A percentile compares a stretch with the other conserved stretches of the same genome.
phyloP scores from a whole-genome alignment of 2,113 vertebrate species.

The Otolemur garnettii region DNA sequence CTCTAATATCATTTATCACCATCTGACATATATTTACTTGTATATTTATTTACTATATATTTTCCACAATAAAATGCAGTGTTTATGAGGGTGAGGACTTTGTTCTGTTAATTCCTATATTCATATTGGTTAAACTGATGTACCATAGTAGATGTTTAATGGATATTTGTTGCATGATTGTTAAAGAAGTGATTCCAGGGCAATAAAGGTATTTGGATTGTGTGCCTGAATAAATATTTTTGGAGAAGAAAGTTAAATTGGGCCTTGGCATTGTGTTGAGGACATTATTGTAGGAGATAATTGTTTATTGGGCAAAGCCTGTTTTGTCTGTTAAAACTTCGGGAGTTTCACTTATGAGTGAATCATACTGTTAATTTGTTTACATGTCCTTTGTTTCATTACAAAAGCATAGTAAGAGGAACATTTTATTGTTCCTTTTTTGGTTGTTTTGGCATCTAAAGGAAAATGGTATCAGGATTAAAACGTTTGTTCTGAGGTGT shows the following conservation, averaged over 20 bases:
- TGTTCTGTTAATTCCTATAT: constrained; percentile 24
- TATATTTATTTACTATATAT: not conserved
- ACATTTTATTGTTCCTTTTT: constrained; percentile 47
- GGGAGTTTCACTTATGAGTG: constrained; percentile 67
- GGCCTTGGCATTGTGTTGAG: not conserved
- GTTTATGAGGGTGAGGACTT: constrained; percentile 43
- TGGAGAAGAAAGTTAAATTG: constrained; percentile 24
- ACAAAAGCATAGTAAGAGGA: constrained; percentile 51
- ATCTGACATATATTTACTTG: not conserved
- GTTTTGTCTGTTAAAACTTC: constrained; percentile 44
- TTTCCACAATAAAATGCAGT: constrained; percentile 47
- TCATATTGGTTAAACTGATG: not conserved
- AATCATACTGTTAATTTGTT: constrained; percentile 70
- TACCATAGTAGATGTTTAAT: not conserved
- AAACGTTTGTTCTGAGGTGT: constrained; percentile 3
- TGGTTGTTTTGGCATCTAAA: constrained; percentile 34
- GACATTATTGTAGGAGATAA: constrained; percentile 61
- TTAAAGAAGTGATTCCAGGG: constrained; percentile 3
- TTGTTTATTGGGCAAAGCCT: constrained; percentile 52
- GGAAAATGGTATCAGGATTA: constrained; percentile 35
- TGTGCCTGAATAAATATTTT: constrained; percentile 53
- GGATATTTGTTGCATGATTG: constrained; percentile 52
- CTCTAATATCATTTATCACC: not conserved
- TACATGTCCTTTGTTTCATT: constrained; percentile 21
- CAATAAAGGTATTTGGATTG: constrained; percentile 42